These are phyloP conservation scores for Drosophila simulans DNA, from an alignment of 1,140 invertebrate genomes.

Conservation along the genomic window DNA sequence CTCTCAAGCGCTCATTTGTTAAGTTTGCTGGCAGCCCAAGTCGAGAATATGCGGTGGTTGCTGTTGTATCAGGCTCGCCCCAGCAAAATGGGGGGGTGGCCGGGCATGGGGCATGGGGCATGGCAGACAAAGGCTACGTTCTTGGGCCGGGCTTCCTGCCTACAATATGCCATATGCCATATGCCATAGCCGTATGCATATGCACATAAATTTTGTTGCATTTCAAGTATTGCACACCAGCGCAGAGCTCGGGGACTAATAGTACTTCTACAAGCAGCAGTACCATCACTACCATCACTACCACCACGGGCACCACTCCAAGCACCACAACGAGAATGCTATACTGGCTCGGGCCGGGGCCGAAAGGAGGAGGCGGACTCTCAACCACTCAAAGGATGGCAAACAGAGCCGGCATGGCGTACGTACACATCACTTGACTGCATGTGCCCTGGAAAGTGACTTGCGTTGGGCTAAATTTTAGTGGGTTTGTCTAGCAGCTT, in stretches of 20 bases:
- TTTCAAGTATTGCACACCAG: constrained; percentile 36
- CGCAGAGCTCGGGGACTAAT: constrained; percentile 8
- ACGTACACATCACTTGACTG: constrained; percentile 27
- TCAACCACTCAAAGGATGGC: constrained; percentile 30
- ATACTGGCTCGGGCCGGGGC: constrained; percentile 8
- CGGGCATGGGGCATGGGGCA: background rate
- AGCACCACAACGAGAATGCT: background rate
- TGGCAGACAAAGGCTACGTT: constrained; percentile 23
- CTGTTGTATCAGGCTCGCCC: background rate
- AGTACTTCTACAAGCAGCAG: background rate
- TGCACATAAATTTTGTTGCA: constrained; percentile 70
- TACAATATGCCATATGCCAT: constrained; percentile 54
- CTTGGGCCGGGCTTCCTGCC: constrained; percentile 14
- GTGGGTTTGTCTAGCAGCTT: constrained; percentile 12
- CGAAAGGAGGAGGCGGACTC: constrained; percentile 5
- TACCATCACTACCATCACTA: background rate
- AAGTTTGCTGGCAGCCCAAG: constrained; percentile 50
- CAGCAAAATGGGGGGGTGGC: background rate
- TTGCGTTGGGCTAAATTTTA: constrained; percentile 7
- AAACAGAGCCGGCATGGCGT: constrained; percentile 13
- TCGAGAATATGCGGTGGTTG: constrained; percentile 8
- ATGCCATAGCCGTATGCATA: constrained; percentile 65
- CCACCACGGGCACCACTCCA: background rate
- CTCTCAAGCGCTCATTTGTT: constrained; percentile 63
- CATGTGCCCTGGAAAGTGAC: constrained; percentile 24